phyloP scores from a whole-genome alignment of 1,140 invertebrate genomes.

The Drosophila suzukii region DNA sequence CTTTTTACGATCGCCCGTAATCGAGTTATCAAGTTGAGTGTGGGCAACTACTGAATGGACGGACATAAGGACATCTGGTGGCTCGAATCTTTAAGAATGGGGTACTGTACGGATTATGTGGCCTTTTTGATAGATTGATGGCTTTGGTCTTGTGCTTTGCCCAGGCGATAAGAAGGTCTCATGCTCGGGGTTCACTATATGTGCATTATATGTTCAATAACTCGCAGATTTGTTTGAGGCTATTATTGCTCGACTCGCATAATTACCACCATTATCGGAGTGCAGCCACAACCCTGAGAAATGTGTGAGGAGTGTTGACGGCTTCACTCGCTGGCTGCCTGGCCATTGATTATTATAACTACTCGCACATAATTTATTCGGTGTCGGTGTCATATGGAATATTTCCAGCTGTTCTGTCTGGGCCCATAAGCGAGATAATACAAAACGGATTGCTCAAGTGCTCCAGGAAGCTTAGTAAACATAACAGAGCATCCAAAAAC shows the following conservation, averaged over 20 bases:
- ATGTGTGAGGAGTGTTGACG: constrained; percentile 66
- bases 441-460: constrained; percentile 13
- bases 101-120: constrained; percentile 3
- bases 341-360: constrained; percentile 64
- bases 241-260: constrained; percentile 10
- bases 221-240: constrained; percentile 50
- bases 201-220: constrained; percentile 64
- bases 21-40: constrained; percentile 33
- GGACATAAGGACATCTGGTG: constrained; percentile 6
- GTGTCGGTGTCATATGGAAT: constrained; percentile 54
- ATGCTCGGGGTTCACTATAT: constrained; percentile 21
- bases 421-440: constrained; percentile 45
- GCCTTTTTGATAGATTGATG: constrained; percentile 26
- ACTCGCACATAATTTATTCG: constrained; percentile 60
- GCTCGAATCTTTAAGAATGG: neutral
- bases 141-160: constrained; percentile 47
- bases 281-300: constrained; percentile 60
- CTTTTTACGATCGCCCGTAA: constrained; percentile 56
- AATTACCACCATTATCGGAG: constrained; percentile 41
- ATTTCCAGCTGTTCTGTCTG: constrained; percentile 56
- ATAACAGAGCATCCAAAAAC: constrained; percentile 22
- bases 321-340: constrained; percentile 23
- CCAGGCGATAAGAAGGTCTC: constrained; percentile 52
- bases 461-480: constrained; percentile 17
- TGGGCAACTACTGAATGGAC: constrained; percentile 33